Percentiles rank a stretch among this genome's conserved stretches.
phyloP scores from a whole-genome alignment of 2,113 vertebrate species.

The Malurus elegans region DNA sequence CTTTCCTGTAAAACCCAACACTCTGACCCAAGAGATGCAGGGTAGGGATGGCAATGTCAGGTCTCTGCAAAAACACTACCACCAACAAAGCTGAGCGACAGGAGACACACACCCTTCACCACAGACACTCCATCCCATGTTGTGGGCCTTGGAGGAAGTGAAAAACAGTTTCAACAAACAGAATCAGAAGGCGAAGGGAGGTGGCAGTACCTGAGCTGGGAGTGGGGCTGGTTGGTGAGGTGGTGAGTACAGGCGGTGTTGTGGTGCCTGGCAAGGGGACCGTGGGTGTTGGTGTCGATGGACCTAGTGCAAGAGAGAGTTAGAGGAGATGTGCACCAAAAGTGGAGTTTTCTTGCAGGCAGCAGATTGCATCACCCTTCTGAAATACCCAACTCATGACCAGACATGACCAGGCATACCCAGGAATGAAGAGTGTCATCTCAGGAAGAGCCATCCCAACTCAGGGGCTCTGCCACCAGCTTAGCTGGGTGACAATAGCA shows the following conservation, averaged over 20 bases:
- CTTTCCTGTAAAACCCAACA: too few species aligned
- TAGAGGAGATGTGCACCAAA: accelerated
- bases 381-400: neutral
- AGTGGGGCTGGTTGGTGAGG: neutral
- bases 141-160: too few species aligned
- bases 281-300: accelerated
- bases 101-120: too few species aligned
- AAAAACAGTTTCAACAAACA: neutral
- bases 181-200: too few species aligned
- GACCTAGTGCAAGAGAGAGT: neutral
- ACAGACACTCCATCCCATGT: too few species aligned
- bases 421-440: too few species aligned
- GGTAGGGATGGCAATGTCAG: too few species aligned
- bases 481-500: neutral
- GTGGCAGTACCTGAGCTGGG: neutral
- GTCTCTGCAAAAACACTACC: too few species aligned
- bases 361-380: neutral
- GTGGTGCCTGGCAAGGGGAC: neutral
- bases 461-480: neutral
- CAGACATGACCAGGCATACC: neutral
- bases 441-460: neutral
- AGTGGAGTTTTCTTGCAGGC: accelerated
- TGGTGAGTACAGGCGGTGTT: accelerated
- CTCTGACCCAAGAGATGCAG: too few species aligned
- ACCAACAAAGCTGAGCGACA: too few species aligned